Evolutionary conservation across 2,797 vertebrate species (phyloP), one percentile per base, ranked within the genome.

Genomic region (Gadopsis marmoratus): DNA sequence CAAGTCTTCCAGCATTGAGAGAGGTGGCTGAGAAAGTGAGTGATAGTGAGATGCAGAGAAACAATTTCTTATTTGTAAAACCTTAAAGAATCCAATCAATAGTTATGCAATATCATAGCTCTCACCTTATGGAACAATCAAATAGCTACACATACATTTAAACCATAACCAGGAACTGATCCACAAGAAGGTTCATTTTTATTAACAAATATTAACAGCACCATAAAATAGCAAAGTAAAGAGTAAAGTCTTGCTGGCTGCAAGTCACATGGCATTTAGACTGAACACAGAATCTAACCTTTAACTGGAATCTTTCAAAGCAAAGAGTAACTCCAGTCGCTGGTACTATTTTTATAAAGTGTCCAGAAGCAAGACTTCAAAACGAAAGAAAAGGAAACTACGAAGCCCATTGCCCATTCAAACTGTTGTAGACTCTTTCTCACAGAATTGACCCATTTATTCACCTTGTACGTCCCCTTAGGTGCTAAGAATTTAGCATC

Each of bases 211-310:
- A 3, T 19, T 47, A 48, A 4, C 14, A 45, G 14, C 14, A 45
- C 47, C 47, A 48, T 48, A 21, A 21, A 8, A 48, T 26, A 26
- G 26, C 26, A 26, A 26, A 26, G 26, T 26, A 26, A 26, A 26
- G 26, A 26, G 26, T 26, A 26, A 26, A 26, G 26, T 48, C 45
- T 48, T 3, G 21, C 6, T 48, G 45, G 45, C 2, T 48, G 45
- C 45, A 21, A 48, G 48, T 37, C 61, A 79, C 43, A 35, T 67
- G 81, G n/a, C 47, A 61, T 67, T 67, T 60, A 59, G 35, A 59
- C 13, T 71, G 61, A 64, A 79, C 47, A 73, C 35, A 59, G 4
- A 55, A 62, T 67, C 0, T 53, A 41, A 58, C 66, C 43, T 71
- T 68, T 63, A 64, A 23, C 26, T 61, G 31, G 21, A 45, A 21